Base-by-base conservation (phyloP, 2,113 vertebrate genomes). In the Rousettus leschenaultii region DNA sequence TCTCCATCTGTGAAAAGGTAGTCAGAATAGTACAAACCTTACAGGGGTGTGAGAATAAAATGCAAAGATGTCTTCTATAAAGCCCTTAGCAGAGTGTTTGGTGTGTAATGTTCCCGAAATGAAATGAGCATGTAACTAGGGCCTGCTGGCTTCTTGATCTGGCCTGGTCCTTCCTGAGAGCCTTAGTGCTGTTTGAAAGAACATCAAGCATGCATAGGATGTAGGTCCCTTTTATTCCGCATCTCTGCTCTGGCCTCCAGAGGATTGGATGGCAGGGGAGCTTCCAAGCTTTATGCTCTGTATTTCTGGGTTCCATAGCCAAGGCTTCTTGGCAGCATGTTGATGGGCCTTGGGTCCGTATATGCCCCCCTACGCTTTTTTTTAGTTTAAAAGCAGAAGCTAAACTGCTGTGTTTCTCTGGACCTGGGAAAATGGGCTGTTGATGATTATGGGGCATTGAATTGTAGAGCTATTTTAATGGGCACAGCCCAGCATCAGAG, bases 1-100 rank as follows among this genome's bases (percentile, higher is more conserved):
- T 91, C 45, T 86, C 33, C 28, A 35, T 83, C 75, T 93, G 45
- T 63, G 82, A 93, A 86, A 51, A 59, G 51, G 57, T 38, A 89
- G 48, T 71, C 61, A 66, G 71, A 51, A 16, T 7, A 70, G 51
- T n/a, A 53, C 43, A n/a, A 33, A 35, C 3, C 6, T 89, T 70
- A 5, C 15, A 45, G 38, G 88, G 24, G 3, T 21, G 13, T 63
- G 45, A 89, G 30, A 85, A 84, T 73, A 51, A 43, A 74, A 79
- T 30, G 16, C n/a, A 38, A 33, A 65, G 26, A 57, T 55, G 19
- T 30, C 61, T 55, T 30, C 68, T 55, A 1, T 11, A n/a, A 89
- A 74, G 16, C 70, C 2, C 33, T 61, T 53, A 43, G 74, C 38
- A 48, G 40, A 40, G 10, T 7, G 0, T 68, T 38, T 84, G n/a